These are phyloP conservation scores for Lucilia sericata DNA, from an alignment of 1,140 invertebrate genomes.

Conservation along the genomic window DNA sequence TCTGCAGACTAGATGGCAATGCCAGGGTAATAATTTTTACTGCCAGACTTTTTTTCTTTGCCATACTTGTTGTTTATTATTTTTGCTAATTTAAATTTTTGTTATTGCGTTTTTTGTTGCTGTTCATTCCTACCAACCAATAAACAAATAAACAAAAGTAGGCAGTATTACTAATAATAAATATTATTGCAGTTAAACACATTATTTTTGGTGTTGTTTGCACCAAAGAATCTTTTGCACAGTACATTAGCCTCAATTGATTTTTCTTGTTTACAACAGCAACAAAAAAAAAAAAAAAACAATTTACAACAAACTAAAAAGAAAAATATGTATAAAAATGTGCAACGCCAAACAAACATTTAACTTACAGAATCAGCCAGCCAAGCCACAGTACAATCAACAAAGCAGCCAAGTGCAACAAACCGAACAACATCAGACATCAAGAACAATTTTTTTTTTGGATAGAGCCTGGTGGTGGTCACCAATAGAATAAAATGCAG, in stretches of 20 bases:
- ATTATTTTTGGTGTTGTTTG: background rate
- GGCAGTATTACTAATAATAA: background rate
- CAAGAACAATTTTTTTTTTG: background rate
- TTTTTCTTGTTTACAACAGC: slow-evolving; percentile 6
- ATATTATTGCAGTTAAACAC: background rate
- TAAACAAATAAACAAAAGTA: background rate
- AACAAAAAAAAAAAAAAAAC: background rate
- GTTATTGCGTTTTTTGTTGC: background rate
- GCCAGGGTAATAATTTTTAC: no score
- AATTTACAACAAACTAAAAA: no score
- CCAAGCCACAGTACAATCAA: background rate
- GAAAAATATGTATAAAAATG: no score
- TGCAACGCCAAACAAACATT: background rate
- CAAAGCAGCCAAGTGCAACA: background rate
- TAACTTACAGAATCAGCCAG: background rate
- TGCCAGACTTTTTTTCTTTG: background rate
- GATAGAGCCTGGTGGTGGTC: background rate
- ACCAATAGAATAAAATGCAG: background rate
- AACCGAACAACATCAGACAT: background rate
- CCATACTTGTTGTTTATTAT: background rate
- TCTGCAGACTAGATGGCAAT: no score
- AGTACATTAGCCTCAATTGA: slow-evolving; percentile 20
- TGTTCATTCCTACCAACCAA: background rate
- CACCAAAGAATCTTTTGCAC: background rate
- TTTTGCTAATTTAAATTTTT: slow-evolving; percentile 38